A percentile compares a stretch with the other conserved stretches of the same genome.
Evolutionary conservation across 2,888 invertebrate species (phyloP).

Genomic region (Gasteruption jaculator): DNA sequence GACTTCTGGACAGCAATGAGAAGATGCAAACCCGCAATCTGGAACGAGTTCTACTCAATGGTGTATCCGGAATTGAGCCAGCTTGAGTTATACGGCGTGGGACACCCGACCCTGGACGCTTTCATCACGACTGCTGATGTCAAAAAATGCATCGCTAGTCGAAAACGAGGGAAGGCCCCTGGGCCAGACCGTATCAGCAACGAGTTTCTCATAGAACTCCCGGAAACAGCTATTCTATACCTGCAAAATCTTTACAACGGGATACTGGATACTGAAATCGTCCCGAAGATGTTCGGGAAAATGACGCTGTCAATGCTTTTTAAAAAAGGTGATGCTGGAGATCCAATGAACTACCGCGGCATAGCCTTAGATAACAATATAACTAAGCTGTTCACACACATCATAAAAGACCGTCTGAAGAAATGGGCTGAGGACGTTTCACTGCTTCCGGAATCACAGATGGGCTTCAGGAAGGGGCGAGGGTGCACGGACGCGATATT

Average conservation of each 20-base stretch:
- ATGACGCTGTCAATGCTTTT: constrained; percentile 7
- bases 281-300: constrained; percentile 6
- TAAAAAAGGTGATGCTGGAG: constrained; percentile 16
- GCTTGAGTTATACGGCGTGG: background rate
- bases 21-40: constrained; percentile 8
- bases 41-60: constrained; percentile 2
- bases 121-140: constrained; percentile 7
- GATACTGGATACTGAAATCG: constrained; percentile 1
- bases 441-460: constrained; percentile 21
- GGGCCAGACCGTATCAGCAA: constrained; percentile 12
- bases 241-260: no score
- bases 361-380: constrained; percentile 23
- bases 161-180: constrained; percentile 12
- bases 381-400: constrained; percentile 24
- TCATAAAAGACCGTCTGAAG: constrained; percentile 19
- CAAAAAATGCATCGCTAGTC: background rate
- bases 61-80: background rate
- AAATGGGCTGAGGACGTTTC: constrained; percentile 19
- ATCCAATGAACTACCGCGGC: constrained; percentile 25
- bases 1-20: constrained; percentile 10
- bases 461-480: constrained; percentile 18
- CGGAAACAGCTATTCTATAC: no score
- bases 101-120: constrained; percentile 9
- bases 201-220: no score
- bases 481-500: constrained; percentile 22